Evolutionary conservation across 2,797 vertebrate genomes (phyloP).

Genomic region (Acanthornis magna): DNA sequence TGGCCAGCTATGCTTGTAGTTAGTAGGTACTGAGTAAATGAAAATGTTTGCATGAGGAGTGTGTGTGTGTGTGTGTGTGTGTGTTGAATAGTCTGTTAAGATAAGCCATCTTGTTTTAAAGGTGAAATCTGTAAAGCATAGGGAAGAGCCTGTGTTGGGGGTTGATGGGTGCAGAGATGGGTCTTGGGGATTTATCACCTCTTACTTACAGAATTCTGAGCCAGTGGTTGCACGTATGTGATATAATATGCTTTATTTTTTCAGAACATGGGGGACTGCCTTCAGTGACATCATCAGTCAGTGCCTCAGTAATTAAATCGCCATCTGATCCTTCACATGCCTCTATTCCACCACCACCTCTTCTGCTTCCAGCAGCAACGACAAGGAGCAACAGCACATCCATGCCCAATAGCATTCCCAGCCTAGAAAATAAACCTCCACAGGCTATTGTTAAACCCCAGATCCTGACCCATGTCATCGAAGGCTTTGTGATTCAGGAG

Average conservation of each 20-base stretch:
- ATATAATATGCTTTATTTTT: constrained; percentile 5
- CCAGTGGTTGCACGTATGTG: not conserved
- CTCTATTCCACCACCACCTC: constrained; percentile 77
- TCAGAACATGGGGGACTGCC: constrained; percentile 76
- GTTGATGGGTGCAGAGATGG: not conserved
- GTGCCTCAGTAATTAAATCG: constrained; percentile 83
- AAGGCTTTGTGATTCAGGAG: constrained; percentile 98
- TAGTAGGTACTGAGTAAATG: not conserved
- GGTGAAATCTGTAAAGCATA: not conserved
- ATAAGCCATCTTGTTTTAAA: not conserved
- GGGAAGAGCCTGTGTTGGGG: not conserved
- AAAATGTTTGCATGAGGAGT: not conserved
- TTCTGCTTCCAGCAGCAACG: constrained; percentile 78
- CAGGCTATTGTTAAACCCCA: constrained; percentile 86
- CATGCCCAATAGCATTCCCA: constrained; percentile 75
- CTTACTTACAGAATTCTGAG: not conserved
- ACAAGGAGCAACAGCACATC: constrained; percentile 80
- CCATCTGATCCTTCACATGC: constrained; percentile 76
- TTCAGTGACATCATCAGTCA: constrained; percentile 77
- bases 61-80: not conserved
- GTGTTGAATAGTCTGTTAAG: not conserved
- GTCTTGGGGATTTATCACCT: not conserved
- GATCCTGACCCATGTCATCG: constrained; percentile 95
- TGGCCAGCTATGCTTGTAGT: not conserved
- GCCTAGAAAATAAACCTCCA: constrained; percentile 79